These are phyloP conservation scores for Bursaphelenchus okinawaensis DNA, from an alignment of 2,888 invertebrate species.

Conservation along the genomic window DNA sequence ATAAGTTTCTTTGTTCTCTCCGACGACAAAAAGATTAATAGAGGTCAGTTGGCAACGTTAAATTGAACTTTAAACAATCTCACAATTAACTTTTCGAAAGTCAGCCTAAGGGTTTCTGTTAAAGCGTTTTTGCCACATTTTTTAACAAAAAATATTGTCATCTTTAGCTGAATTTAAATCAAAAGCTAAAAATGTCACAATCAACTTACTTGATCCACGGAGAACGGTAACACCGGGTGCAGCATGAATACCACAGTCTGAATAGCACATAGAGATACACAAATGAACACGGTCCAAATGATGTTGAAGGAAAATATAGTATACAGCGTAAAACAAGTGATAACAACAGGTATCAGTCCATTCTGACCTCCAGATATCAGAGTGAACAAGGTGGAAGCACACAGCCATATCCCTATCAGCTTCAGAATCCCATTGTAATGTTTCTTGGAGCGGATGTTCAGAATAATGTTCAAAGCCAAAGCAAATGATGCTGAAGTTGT, in stretches of 20 bases:
- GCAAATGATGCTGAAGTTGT: slow-evolving; percentile 27
- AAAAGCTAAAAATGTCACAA: too few relatives aligned
- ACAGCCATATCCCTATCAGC: slow-evolving; percentile 24
- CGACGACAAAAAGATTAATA: not conserved
- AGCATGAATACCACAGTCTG: slow-evolving; percentile 26
- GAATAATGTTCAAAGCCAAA: slow-evolving; percentile 17
- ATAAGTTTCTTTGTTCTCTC: not conserved
- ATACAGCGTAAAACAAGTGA: slow-evolving; percentile 38
- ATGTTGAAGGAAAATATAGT: slow-evolving; percentile 38
- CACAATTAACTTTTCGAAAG: not conserved
- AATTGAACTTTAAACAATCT: not conserved
- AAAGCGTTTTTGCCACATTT: too few relatives aligned
- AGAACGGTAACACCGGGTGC: slow-evolving; percentile 18
- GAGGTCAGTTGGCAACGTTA: not conserved
- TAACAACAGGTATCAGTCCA: slow-evolving; percentile 40
- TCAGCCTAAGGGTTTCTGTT: not conserved
- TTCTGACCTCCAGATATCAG: slow-evolving; percentile 32
- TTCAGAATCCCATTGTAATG: slow-evolving; percentile 7
- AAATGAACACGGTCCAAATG: slow-evolving; percentile 13
- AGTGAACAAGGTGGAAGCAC: slow-evolving; percentile 18
- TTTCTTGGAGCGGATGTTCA: slow-evolving; percentile 1
- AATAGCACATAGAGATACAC: slow-evolving; percentile 16
- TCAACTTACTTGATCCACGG: slow-evolving; percentile 27
- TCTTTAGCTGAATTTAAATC: too few relatives aligned
- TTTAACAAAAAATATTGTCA: too few relatives aligned